Percentiles rank a stretch among this genome's conserved stretches.
These are phyloP conservation scores for Epinotia ramella DNA, from an alignment of 2,888 invertebrate species.

Conservation along the genomic window DNA sequence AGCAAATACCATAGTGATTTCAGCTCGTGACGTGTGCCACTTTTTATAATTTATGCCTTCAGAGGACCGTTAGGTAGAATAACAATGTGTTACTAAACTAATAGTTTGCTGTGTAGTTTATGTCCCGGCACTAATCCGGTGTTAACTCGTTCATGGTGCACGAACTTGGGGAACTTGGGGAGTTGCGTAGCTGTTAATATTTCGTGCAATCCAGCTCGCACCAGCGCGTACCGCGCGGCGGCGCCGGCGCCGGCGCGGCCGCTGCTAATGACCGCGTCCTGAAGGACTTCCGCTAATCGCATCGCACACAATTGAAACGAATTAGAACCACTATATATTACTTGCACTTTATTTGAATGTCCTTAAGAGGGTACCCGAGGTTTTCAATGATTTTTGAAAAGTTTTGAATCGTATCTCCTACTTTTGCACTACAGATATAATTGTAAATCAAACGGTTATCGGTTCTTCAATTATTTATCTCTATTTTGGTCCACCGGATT, in stretches of 20 bases:
- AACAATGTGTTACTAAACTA: not conserved
- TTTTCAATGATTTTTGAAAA: no score
- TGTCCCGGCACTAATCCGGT: not conserved
- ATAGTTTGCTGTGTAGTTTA: not conserved
- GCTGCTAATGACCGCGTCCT: conserved; percentile 38
- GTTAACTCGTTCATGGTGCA: not conserved
- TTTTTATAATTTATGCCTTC: no score
- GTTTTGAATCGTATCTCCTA: no score
- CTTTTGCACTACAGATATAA: no score
- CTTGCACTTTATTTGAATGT: not conserved
- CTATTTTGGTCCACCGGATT: no score
- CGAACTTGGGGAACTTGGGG: not conserved
- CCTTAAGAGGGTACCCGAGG: no score
- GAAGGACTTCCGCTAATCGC: conserved; percentile 38
- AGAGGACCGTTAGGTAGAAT: no score
- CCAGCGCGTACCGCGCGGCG: conserved; percentile 18
- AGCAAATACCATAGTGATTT: not conserved
- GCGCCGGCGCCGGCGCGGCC: conserved; percentile 16
- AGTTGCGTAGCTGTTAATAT: not conserved
- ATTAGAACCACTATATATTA: conserved; percentile 6
- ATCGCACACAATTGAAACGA: conserved; percentile 29
- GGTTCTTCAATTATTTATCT: no score
- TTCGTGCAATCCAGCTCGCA: conserved; percentile 22
- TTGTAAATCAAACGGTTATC: no score
- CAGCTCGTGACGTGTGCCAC: no score